Evolutionary conservation across 92 coral and sea anemone species (phyloP).

Genomic region (Zoanthus sansibaricus): DNA sequence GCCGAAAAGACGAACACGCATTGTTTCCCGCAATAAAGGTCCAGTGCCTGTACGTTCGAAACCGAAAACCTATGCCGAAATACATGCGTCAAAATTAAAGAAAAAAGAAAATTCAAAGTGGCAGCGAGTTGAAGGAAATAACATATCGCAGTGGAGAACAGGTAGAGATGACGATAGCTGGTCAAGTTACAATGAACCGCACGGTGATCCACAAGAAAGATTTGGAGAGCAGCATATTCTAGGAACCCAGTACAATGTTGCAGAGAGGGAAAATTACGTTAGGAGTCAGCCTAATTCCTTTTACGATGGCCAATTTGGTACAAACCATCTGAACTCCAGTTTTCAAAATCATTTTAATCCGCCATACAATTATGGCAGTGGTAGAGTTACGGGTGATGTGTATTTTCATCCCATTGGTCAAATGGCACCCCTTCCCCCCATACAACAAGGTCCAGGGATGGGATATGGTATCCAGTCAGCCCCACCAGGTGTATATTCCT

Average conservation of each 20-base stretch:
- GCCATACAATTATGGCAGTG: constrained; percentile 3
- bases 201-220: constrained; percentile 1
- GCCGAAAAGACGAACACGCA: constrained; percentile 2
- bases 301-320: background rate
- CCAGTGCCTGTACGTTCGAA: constrained; percentile 21
- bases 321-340: constrained; percentile 1
- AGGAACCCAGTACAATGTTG: background rate
- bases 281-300: background rate
- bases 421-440: constrained; percentile 29
- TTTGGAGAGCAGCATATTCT: background rate
- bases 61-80: constrained; percentile 46
- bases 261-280: background rate
- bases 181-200: background rate
- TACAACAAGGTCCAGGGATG: constrained; percentile 12
- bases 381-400: background rate
- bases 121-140: background rate
- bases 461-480: constrained; percentile 31
- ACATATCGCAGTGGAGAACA: background rate
- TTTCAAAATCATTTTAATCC: background rate
- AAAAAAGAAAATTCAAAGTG: background rate
- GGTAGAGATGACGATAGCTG: background rate
- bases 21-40: constrained; percentile 13
- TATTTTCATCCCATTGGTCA: background rate
- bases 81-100: constrained; percentile 32
- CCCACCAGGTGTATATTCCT: constrained; percentile 27